Conservation (phyloP, 2,113 vertebrate species). For the Albula glossodonta region DNA sequence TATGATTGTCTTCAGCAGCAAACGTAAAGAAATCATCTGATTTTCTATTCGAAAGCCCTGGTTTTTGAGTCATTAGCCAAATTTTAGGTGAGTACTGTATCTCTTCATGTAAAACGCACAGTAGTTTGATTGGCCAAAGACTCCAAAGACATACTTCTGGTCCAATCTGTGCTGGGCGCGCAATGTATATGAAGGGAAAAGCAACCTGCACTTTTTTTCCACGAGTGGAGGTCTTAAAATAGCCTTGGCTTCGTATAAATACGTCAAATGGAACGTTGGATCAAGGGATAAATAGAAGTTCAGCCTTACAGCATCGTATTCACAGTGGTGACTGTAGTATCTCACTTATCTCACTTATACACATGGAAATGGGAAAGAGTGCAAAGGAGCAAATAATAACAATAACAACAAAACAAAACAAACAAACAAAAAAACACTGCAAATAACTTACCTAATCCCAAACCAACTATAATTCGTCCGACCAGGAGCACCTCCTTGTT, state of each 20-base stretch:
- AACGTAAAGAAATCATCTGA: background rate
- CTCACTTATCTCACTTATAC: background rate
- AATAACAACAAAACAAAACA: background rate
- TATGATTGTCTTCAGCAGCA: background rate
- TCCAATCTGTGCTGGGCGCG: background rate
- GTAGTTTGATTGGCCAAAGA: background rate
- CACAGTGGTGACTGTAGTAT: background rate
- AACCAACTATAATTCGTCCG: conserved; percentile 84
- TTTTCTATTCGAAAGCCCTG: background rate
- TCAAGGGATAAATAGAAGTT: background rate
- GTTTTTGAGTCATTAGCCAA: background rate
- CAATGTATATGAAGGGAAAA: background rate
- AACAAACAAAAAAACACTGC: background rate
- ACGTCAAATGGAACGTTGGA: background rate
- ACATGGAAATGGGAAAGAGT: background rate
- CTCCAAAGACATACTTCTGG: background rate
- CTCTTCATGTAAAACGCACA: background rate
- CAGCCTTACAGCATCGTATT: background rate
- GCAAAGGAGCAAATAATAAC: background rate
- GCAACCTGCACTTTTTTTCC: background rate
- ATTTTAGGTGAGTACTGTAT: background rate
- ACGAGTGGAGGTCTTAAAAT: background rate
- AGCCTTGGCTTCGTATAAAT: background rate
- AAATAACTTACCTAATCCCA: conserved; percentile 86
- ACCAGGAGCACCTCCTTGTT: conserved; percentile 82